Evolutionary conservation across 1,140 invertebrate genomes (phyloP), one percentile per base, ranked within the genome.

Genomic region (Plodia interpunctella): DNA sequence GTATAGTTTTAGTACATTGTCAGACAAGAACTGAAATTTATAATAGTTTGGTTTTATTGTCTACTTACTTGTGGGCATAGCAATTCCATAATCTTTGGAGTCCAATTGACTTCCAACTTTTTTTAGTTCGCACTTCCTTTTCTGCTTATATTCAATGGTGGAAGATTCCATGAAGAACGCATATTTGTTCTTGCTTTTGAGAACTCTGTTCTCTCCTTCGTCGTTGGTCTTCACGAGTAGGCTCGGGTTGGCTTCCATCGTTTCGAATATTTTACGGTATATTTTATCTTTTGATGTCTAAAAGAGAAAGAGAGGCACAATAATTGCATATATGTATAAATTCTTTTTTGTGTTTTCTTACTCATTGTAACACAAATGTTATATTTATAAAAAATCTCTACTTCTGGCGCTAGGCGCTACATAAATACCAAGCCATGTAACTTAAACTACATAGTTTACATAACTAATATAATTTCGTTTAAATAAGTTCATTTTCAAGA

Each of bases 121-220:
- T n/a, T 92, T 93, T 0, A 97, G 86, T 52, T 94, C 90, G 73
- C 96, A 97, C 60, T 96, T 91, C 51, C 94, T 87, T 72, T 95
- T 94, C 49, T 93, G 91, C 68, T 94, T 93, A 77, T 96, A 97
- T 62, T 96, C 94, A 65, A 97, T 93, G 11, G 93, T 92, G 0
- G 93, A 92, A 2, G 95, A 96, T 83, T 97, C 96, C 96, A 97
- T 97, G 28, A 97, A 91, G 77, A 95, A 97, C 1, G 95, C 96
- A 74, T 96, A 97, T 52, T 84, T 87, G 10, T 90, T 87, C 64
- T 94, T 92, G 2, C 91, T 92, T 51, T 92, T 92, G 3, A 90
- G 69, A 1, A 97, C 96, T 56, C 94, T 90, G 10, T 95, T 93
- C 4, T 97, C 94, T 8, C 98, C 98, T 76, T 97, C 96, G 2